Conservation (phyloP, 2,797 vertebrate species). For the Squalus acanthias region DNA sequence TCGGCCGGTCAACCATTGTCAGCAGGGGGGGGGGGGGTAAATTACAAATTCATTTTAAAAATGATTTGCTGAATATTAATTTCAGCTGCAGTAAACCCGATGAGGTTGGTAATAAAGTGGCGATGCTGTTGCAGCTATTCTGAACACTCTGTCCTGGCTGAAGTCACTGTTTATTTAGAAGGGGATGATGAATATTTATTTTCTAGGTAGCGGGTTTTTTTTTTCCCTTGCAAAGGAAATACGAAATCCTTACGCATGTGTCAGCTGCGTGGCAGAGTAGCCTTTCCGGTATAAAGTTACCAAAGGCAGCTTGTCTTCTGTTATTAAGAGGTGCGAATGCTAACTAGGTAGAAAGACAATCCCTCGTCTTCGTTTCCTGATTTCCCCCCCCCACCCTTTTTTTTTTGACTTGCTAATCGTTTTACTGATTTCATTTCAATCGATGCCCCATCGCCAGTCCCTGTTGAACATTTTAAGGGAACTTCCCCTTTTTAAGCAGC, state of each 20-base stretch:
- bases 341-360: not conserved
- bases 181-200: not conserved
- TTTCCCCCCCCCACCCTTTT: too few relatives aligned
- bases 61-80: not conserved
- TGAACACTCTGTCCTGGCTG: not conserved
- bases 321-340: not conserved
- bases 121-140: not conserved
- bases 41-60: not conserved
- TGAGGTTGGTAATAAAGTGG: too few relatives aligned
- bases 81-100: too few relatives aligned
- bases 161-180: not conserved
- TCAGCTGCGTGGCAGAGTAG: not conserved
- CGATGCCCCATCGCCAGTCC: not conserved
- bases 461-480: not conserved
- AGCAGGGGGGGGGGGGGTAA: not conserved
- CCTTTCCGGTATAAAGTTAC: not conserved
- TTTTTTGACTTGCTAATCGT: not conserved
- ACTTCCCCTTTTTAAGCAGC: not conserved
- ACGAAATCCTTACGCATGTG: constrained; percentile 1
- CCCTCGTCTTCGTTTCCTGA: not conserved
- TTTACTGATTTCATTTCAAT: not conserved
- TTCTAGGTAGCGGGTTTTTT: not conserved
- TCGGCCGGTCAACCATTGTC: too few relatives aligned
- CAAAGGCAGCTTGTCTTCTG: not conserved
- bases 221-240: not conserved